Conservation (phyloP, 2,888 invertebrate species). For the Cantharis rustica region DNA sequence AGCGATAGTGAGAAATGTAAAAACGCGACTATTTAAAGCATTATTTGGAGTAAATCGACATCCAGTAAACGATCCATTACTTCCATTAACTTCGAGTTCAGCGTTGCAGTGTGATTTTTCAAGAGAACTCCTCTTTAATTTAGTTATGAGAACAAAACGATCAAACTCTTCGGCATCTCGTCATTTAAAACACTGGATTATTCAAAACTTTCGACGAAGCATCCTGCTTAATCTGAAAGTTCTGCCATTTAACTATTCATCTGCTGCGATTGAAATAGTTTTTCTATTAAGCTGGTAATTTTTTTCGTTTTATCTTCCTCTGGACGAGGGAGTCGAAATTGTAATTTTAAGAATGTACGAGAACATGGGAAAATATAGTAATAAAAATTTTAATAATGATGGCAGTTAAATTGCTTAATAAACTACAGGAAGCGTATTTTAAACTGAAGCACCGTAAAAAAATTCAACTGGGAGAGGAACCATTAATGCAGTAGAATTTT, state of each 20-base stretch:
- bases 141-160: neutral
- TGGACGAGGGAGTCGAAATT: neutral
- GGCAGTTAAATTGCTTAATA: neutral
- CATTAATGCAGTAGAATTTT: neutral
- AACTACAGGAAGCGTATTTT: neutral
- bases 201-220: neutral
- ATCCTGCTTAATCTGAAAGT: neutral
- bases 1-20: neutral
- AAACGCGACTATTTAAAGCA: neutral
- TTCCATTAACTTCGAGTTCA: neutral
- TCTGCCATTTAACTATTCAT: neutral
- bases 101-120: neutral
- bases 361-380: neutral
- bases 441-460: neutral
- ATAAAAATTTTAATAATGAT: neutral
- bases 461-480: neutral
- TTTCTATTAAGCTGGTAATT: neutral
- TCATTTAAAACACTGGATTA: neutral
- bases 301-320: neutral
- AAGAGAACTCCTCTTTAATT: neutral
- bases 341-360: neutral
- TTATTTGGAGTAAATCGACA: neutral
- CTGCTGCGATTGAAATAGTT: neutral
- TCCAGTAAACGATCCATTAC: neutral
- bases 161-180: neutral